Base-by-base conservation (phyloP, 2,888 invertebrate species). In the Oscheius onirici region DNA sequence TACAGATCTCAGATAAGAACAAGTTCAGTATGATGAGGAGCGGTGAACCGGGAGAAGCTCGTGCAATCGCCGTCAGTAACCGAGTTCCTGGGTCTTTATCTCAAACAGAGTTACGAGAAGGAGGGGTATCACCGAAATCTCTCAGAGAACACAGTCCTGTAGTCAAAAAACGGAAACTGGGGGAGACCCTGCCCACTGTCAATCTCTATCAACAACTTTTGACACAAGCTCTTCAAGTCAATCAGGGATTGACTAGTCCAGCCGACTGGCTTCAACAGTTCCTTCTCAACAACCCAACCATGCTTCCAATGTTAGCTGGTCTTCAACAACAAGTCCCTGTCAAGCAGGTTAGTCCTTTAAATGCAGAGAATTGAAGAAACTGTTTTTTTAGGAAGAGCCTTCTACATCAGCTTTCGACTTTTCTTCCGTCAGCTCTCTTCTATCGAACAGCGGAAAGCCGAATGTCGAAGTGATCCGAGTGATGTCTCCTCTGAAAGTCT, bases 81-180 rank as follows among this genome's bases (percentile, higher is more conserved):
- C 54, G 79, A 55, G 51, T 72, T 34, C 79, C 77, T 26, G 74
- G 73, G 71, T 79, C 79, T n/a, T 66, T 79, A 1, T 70, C 79
- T 2, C 79, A 79, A 57, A 71, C 74, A 24, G 79, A 79, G 54
- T 54, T 79, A 0, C 52, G 69, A 8, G 75, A 73, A 0, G 77
- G 66, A 15, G 52, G 24, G 1, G 34, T 43, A 6, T 54, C 55
- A 11, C 54, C 52, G 3, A 41, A 22, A n/a, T 28, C 51, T 1
- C 46, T 46, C 2, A 17, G 8, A n/a, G 22, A 17, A 17, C 8
- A n/a, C 26, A 24, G 24, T 13, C 63, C 63, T 1, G 63, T 41
- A 5, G 40, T 41, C 24, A 68, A 68, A 20, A 63, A 63, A 46
- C 44, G 34, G 17, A 63, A 63, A n/a, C 20, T 63, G 15, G 63